Base-by-base conservation (phyloP, 2,113 vertebrate genomes). In the Poeciliopsis turrubarensis region DNA sequence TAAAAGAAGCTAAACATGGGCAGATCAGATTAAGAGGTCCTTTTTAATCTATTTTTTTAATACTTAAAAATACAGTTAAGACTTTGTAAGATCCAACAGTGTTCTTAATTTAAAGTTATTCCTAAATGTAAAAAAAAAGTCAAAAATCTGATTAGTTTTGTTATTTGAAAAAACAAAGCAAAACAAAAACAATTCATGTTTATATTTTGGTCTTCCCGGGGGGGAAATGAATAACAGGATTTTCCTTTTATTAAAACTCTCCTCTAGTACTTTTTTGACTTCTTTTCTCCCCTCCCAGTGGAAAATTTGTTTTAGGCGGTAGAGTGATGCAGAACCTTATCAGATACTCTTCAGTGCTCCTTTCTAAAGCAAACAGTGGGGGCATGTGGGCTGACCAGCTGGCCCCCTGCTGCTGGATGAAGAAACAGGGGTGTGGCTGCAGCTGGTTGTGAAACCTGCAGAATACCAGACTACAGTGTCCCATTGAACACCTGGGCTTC, bases 401-500 rank as follows among this genome's bases (percentile, higher is more conserved):
- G 88, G 73, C 65, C 69, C 25, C 51, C 68, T 71, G 47, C 79
- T 70, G 26, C 77, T 84, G 47, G 62, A 57, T 57, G 51, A 75
- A 63, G 78, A n/a, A 27, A 31, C 64, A 69, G 86, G 62, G 68
- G 77, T 75, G 84, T 89, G 75, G 80, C 80, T 68, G 82, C 86
- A 91, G 89, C 81, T 88, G 89, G 78, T 60, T 85, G 71, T 74
- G 77, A 78, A 86, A 87, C 80, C 69, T 80, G 73, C 90, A 86
- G 79, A 90, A 85, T 77, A 70, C 80, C 68, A 84, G 82, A 78
- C 76, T 84, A 89, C 80, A 88, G 89, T 89, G 86, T 90, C 89
- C 63, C 78, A 89, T 75, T 72, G 88, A 92, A 90, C 95, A 95
- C 94, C 95, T 94, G 95, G 82, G 86, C 80, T 77, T 80, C 83